Conservation (phyloP, 2,113 vertebrate species). For the Stegostoma tigrinum region DNA sequence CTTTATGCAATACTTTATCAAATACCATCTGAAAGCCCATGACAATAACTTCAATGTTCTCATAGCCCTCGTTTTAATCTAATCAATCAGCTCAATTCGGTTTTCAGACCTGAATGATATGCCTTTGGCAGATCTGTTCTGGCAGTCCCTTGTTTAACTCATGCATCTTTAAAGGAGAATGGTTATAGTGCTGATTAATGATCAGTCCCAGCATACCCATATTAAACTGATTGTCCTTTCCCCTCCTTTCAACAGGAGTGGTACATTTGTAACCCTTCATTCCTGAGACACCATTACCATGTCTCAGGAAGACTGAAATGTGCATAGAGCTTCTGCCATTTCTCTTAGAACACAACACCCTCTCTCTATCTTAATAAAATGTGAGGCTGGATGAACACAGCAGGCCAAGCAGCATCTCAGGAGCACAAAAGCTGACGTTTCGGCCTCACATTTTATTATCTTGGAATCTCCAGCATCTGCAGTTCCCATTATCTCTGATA, state of each 20-base stretch:
- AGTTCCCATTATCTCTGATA: too few relatives aligned
- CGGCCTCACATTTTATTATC: too few relatives aligned
- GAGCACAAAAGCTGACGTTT: too few relatives aligned
- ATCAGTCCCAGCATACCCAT: not conserved
- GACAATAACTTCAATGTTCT: not conserved
- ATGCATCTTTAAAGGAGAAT: not conserved
- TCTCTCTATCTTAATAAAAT: too few relatives aligned
- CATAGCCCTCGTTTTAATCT: not conserved
- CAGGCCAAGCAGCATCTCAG: too few relatives aligned
- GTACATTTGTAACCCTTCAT: too few relatives aligned
- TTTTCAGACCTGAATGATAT: not conserved
- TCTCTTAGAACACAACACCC: not conserved
- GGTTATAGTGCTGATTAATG: not conserved
- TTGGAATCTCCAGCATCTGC: too few relatives aligned
- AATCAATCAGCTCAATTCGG: not conserved
- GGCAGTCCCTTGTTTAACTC: not conserved
- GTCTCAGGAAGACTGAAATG: not conserved
- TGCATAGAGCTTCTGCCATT: not conserved
- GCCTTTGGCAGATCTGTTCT: too few relatives aligned
- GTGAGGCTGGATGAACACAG: too few relatives aligned
- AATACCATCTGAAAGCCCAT: not conserved
- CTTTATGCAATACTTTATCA: not conserved
- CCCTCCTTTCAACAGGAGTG: not conserved
- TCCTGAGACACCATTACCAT: not conserved
- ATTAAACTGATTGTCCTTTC: not conserved